Evolutionary conservation across 2,113 vertebrate species (phyloP).

Genomic region (Microcebus jonahi): DNA sequence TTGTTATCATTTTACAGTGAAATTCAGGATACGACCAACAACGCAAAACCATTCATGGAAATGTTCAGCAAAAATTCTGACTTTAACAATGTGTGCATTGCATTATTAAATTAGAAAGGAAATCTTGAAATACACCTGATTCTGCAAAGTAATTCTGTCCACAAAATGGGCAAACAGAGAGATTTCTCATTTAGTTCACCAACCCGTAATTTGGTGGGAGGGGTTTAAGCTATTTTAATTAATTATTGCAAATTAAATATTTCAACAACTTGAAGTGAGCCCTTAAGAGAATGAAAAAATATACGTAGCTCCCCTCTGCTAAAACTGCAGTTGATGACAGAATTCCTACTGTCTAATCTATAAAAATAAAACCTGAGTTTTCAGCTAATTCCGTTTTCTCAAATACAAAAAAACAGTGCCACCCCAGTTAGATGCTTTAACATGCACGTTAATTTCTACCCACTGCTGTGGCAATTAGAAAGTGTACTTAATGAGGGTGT

Average conservation of each 20-base stretch:
- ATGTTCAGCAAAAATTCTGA: background rate
- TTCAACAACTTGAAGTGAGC: slow-evolving; percentile 67
- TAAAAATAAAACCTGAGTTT: slow-evolving; percentile 77
- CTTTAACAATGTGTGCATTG: background rate
- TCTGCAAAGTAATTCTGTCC: slow-evolving; percentile 60
- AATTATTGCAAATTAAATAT: slow-evolving; percentile 74
- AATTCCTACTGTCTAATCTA: slow-evolving; percentile 66
- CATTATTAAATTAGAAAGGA: slow-evolving; percentile 39
- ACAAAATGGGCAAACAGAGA: slow-evolving; percentile 53
- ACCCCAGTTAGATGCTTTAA: slow-evolving; percentile 75
- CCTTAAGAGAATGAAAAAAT: slow-evolving; percentile 64
- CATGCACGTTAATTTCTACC: slow-evolving; percentile 84
- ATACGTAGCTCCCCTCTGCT: background rate
- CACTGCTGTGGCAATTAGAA: slow-evolving; percentile 90
- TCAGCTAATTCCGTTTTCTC: slow-evolving; percentile 76
- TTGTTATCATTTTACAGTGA: background rate
- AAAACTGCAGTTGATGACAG: slow-evolving; percentile 49
- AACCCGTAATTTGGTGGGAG: slow-evolving; percentile 69
- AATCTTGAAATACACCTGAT: slow-evolving; percentile 49
- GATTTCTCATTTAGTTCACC: slow-evolving; percentile 57
- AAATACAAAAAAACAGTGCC: slow-evolving; percentile 65
- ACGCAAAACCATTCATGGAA: slow-evolving; percentile 9
- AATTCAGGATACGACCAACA: background rate
- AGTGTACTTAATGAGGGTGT: slow-evolving; percentile 91
- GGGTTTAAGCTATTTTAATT: slow-evolving; percentile 65